Conservation (phyloP, 2,797 vertebrate species). For the Clarias laeviceps region DNA sequence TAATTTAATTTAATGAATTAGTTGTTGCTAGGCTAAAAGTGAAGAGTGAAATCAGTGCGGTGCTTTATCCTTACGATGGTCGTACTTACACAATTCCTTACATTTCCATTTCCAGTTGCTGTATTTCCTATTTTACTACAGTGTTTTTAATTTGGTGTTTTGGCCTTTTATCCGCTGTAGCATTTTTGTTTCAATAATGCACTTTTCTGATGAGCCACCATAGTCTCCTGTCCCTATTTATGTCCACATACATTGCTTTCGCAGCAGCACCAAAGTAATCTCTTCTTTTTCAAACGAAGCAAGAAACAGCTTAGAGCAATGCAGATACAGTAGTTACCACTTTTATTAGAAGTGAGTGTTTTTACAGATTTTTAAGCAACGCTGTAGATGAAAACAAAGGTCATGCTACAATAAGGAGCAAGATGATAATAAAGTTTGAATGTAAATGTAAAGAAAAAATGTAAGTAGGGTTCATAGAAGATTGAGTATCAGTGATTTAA, state of each 20-base stretch:
- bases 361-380: conserved; percentile 15
- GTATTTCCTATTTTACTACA: neutral
- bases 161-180: no score
- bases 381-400: conserved; percentile 1
- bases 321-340: neutral
- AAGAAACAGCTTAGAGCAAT: conserved; percentile 17
- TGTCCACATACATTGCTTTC: neutral
- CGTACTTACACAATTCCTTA: neutral
- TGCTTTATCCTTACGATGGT: neutral
- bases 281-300: conserved; percentile 48
- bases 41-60: neutral
- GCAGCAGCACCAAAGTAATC: conserved; percentile 28
- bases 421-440: neutral
- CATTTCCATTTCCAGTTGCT: neutral
- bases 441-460: neutral
- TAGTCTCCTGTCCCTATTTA: neutral
- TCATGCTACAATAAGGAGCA: neutral
- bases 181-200: neutral
- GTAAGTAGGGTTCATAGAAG: neutral
- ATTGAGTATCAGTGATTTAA: neutral
- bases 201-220: neutral
- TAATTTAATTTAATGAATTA: no score
- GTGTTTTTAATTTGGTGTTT: neutral
- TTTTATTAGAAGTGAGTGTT: conserved; percentile 15
- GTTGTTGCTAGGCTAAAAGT: neutral